Evolutionary conservation across 2,113 vertebrate genomes (phyloP).

Genomic region (Suncus etruscus): DNA sequence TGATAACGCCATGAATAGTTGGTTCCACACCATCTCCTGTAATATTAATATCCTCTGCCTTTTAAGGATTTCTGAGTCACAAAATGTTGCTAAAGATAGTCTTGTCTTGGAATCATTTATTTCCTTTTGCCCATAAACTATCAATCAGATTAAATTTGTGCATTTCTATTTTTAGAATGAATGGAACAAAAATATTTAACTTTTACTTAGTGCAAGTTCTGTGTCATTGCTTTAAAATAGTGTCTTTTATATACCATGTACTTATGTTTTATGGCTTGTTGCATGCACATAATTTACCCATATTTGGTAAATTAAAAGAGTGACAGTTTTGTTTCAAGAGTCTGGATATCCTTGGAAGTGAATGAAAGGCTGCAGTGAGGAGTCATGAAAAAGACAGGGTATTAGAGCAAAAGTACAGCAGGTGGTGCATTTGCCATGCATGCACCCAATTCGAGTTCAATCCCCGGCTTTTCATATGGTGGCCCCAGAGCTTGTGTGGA

Average conservation of each 20-base stretch:
- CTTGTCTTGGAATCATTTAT: background rate
- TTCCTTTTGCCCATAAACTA: background rate
- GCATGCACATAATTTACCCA: background rate
- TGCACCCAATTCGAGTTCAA: no score
- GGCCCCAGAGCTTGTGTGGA: no score
- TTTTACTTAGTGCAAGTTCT: background rate
- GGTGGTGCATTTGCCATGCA: no score
- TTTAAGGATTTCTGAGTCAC: background rate
- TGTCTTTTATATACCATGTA: background rate
- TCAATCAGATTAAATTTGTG: background rate
- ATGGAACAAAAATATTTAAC: background rate
- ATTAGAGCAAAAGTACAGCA: no score
- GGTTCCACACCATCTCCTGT: background rate
- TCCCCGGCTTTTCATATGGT: no score
- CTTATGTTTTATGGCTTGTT: background rate
- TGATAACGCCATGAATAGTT: fast-evolving
- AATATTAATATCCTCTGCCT: background rate
- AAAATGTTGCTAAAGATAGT: background rate
- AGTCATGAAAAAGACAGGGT: background rate
- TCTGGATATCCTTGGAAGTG: background rate
- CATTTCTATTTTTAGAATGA: slow-evolving; percentile 27
- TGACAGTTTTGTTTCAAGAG: background rate
- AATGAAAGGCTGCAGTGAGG: no score
- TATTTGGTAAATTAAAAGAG: background rate
- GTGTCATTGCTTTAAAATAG: background rate